Evolutionary conservation across 2,888 invertebrate genomes (phyloP).

Genomic region (Poecilus cupreus): DNA sequence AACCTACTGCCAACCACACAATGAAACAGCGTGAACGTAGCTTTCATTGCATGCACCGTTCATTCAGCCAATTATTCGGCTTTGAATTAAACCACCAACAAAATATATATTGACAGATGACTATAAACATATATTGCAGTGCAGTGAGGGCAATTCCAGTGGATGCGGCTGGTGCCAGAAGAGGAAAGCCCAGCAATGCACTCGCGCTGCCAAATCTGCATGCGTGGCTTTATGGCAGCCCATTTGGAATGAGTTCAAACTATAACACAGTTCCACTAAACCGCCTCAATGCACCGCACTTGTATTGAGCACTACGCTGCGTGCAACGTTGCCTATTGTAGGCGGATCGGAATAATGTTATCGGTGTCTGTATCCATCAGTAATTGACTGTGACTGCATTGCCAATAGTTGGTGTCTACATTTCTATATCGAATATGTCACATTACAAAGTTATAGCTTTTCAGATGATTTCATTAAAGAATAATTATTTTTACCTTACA

Average conservation of each 20-base stretch:
- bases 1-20: neutral
- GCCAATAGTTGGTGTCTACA: no score
- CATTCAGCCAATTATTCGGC: slow-evolving; percentile 17
- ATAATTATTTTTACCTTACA: no score
- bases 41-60: neutral
- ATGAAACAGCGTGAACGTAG: neutral
- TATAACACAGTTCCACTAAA: slow-evolving; percentile 22
- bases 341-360: slow-evolving; percentile 4
- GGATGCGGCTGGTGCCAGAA: neutral
- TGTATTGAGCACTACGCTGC: neutral
- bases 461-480: no score
- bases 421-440: no score
- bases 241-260: slow-evolving; percentile 55
- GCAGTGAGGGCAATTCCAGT: slow-evolving; percentile 32
- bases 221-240: slow-evolving; percentile 45
- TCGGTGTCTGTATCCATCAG: neutral
- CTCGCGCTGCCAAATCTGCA: slow-evolving; percentile 43
- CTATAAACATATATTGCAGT: slow-evolving; percentile 54
- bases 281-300: neutral
- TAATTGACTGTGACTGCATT: neutral
- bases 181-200: neutral
- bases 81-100: slow-evolving; percentile 32
- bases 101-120: slow-evolving; percentile 57
- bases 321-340: neutral
- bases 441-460: no score